These are phyloP conservation scores for Semnornis frantzii DNA, from an alignment of 2,113 vertebrate species.

Conservation along the genomic window DNA sequence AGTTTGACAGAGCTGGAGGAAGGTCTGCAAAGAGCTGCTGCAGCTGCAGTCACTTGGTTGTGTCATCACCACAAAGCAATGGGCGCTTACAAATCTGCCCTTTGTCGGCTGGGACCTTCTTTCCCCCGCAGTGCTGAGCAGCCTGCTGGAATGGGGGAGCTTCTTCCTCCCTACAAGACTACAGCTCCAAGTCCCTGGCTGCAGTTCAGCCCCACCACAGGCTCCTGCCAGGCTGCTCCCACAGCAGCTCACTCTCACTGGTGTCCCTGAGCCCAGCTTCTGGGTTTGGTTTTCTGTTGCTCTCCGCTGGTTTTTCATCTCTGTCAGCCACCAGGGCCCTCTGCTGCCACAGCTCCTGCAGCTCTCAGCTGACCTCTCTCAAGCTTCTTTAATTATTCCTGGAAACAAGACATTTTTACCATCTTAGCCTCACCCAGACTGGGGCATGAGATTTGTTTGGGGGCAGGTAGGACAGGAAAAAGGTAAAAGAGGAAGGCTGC, in stretches of 20 bases:
- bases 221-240: neutral
- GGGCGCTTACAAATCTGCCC: neutral
- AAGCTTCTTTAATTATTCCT: neutral
- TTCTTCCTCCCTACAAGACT: neutral
- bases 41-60: neutral
- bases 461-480: neutral
- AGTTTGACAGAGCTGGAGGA: neutral
- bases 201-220: neutral
- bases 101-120: neutral
- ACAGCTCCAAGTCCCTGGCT: fast-evolving
- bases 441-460: neutral
- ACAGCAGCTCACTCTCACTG: fast-evolving
- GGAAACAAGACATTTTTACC: neutral
- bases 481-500: neutral
- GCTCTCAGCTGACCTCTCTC: neutral
- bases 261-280: fast-evolving
- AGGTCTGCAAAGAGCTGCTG: neutral
- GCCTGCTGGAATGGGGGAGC: neutral
- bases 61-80: neutral
- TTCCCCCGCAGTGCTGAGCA: neutral
- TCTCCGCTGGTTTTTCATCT: neutral
- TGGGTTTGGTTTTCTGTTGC: neutral
- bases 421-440: neutral
- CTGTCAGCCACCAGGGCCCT: neutral
- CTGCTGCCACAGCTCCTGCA: neutral